Conservation (phyloP, 2,113 vertebrate species). For the Gambusia affinis region DNA sequence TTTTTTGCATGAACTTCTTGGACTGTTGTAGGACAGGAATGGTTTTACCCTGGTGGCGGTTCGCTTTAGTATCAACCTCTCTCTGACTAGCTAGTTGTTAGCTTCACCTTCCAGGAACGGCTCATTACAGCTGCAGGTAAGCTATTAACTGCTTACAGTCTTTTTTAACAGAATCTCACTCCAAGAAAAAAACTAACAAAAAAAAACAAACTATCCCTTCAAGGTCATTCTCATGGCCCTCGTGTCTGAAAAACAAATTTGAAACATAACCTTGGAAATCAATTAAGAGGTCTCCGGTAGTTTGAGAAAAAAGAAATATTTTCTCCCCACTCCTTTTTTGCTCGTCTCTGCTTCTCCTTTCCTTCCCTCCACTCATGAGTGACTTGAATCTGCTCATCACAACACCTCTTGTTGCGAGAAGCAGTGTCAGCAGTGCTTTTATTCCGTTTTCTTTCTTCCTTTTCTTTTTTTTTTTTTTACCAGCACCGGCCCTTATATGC, state of each 20-base stretch:
- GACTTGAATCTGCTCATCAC: slow-evolving; percentile 65
- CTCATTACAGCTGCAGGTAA: neutral
- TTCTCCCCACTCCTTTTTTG: slow-evolving; percentile 30
- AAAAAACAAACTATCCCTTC: neutral
- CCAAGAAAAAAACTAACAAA: neutral
- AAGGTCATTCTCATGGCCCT: slow-evolving; percentile 30
- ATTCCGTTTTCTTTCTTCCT: slow-evolving; percentile 58
- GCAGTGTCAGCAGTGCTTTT: slow-evolving; percentile 63
- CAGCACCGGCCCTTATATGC: slow-evolving; percentile 75
- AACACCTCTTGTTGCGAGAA: slow-evolving; percentile 46
- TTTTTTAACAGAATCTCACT: too few relatives aligned
- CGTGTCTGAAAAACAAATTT: slow-evolving; percentile 80
- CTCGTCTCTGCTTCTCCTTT: slow-evolving; percentile 35
- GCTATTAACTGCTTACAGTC: neutral
- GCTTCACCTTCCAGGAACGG: neutral
- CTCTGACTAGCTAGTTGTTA: neutral
- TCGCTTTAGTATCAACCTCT: neutral
- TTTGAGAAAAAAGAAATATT: slow-evolving; percentile 44
- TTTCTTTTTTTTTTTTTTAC: slow-evolving; percentile 58
- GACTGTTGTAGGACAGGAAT: too few relatives aligned
- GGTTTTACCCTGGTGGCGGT: neutral
- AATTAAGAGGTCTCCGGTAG: slow-evolving; percentile 76
- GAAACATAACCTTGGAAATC: slow-evolving; percentile 82
- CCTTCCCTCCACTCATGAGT: slow-evolving; percentile 54
- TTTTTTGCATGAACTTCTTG: too few relatives aligned